Evolutionary conservation across 2,888 invertebrate genomes (phyloP).

Genomic region (Drosophila conformis): DNA sequence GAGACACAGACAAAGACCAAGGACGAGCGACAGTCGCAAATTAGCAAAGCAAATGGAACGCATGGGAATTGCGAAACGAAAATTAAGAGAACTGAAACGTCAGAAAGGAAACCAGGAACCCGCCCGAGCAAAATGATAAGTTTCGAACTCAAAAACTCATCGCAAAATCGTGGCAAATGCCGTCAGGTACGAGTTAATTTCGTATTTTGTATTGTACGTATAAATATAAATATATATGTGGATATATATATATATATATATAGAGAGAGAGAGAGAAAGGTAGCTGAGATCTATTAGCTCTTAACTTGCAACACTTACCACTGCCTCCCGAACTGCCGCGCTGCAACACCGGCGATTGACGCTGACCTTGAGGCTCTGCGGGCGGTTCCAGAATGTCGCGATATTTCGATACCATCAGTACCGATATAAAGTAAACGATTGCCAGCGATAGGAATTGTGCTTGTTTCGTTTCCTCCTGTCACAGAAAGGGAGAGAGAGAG

Average conservation of each 20-base stretch:
- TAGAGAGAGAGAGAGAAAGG: not conserved
- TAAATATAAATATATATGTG: not conserved
- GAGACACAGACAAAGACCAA: conserved; percentile 2
- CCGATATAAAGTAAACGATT: conserved; percentile 99
- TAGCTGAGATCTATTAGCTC: not conserved
- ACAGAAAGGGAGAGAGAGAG: conserved; percentile 49
- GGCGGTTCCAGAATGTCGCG: conserved; percentile 99
- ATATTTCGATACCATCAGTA: conserved; percentile 99
- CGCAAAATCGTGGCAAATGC: conserved; percentile 17
- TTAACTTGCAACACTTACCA: conserved; percentile 78
- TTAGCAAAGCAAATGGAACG: conserved; percentile 41
- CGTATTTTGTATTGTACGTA: conserved; percentile 18
- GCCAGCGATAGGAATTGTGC: conserved; percentile 99
- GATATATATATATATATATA: not conserved
- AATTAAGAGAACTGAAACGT: conserved; percentile 11
- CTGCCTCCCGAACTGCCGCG: conserved; percentile 83
- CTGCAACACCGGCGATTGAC: conserved; percentile 86
- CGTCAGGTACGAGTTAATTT: conserved; percentile 18
- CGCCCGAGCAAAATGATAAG: conserved; percentile 36
- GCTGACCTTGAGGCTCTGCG: conserved; percentile 88
- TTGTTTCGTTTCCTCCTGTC: conserved; percentile 99
- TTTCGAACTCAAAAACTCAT: conserved; percentile 1
- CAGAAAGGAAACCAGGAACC: conserved; percentile 23
- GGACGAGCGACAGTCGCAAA: conserved; percentile 39
- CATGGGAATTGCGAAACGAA: conserved; percentile 38